A percentile compares a stretch with the other conserved stretches of the same genome.
Evolutionary conservation across 2,113 vertebrate species (phyloP).

Genomic region (Atlantisia rogersi): DNA sequence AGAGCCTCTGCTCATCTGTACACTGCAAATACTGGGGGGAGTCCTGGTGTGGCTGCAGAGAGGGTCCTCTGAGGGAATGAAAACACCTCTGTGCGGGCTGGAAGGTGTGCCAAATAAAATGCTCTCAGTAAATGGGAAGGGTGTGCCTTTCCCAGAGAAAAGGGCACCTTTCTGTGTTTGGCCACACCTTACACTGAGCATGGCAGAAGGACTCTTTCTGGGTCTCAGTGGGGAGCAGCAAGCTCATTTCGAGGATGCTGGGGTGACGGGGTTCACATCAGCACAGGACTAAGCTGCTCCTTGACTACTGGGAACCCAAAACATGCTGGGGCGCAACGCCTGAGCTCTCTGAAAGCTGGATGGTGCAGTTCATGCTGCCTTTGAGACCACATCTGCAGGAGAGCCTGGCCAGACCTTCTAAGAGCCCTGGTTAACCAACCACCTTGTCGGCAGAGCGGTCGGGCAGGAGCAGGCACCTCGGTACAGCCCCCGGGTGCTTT

Average conservation of each 20-base stretch:
- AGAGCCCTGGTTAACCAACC: neutral
- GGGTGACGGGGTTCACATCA: too few relatives aligned
- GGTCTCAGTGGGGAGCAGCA: neutral
- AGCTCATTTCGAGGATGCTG: neutral
- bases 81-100: neutral
- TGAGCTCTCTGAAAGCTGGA: neutral
- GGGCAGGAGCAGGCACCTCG: fast-evolving
- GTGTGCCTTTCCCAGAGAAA: neutral
- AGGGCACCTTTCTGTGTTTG: neutral
- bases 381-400: neutral
- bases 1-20: fast-evolving
- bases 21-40: neutral
- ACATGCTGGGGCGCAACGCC: neutral
- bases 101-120: neutral
- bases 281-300: neutral
- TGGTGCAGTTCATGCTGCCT: neutral
- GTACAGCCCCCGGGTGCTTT: neutral
- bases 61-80: fast-evolving
- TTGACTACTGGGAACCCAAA: neutral
- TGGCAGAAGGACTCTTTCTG: neutral
- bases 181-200: neutral
- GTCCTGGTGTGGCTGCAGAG: neutral
- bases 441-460: fast-evolving
- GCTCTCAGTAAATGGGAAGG: neutral
- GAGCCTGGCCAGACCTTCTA: neutral